Evolutionary conservation across 1,140 invertebrate genomes (phyloP).

Genomic region (Drosophila saltans): DNA sequence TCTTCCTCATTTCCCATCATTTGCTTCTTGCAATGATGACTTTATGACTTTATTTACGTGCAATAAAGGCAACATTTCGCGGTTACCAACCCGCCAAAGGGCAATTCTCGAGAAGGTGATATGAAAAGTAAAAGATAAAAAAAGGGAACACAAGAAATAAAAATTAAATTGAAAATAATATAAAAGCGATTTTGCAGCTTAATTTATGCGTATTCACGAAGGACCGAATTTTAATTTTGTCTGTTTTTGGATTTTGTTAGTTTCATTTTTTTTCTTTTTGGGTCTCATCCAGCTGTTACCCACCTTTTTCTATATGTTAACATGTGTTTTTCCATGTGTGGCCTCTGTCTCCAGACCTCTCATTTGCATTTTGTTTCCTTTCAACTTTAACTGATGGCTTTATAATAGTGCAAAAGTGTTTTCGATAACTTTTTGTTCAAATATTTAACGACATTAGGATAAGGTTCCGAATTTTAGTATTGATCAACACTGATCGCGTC

Average conservation of each 20-base stretch:
- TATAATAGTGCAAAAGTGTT: slow-evolving; percentile 41
- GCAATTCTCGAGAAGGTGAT: slow-evolving; percentile 2
- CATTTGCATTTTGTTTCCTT: background rate
- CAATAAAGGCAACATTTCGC: slow-evolving; percentile 71
- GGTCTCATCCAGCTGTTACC: slow-evolving; percentile 9
- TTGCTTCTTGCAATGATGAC: slow-evolving; percentile 74
- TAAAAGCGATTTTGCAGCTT: slow-evolving; percentile 72
- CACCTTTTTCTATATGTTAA: slow-evolving; percentile 4
- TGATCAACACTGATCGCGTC: too few relatives aligned
- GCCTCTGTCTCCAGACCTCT: background rate
- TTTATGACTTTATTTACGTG: slow-evolving; percentile 80
- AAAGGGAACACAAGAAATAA: slow-evolving; percentile 4
- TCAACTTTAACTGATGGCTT: slow-evolving; percentile 44
- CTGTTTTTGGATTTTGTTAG: slow-evolving; percentile 18
- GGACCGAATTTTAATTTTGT: slow-evolving; percentile 26
- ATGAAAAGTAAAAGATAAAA: slow-evolving; percentile 2
- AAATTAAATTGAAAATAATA: slow-evolving; percentile 47
- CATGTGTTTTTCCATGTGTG: slow-evolving; percentile 8
- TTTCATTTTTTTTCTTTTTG: slow-evolving; percentile 24
- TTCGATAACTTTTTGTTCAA: too few relatives aligned
- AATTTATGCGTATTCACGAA: slow-evolving; percentile 64
- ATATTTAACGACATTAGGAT: too few relatives aligned
- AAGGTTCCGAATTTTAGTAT: too few relatives aligned
- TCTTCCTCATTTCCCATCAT: slow-evolving; percentile 28
- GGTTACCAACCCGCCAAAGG: slow-evolving; percentile 14